A percentile compares a stretch with the other conserved stretches of the same genome.
phyloP scores from a whole-genome alignment of 2,888 invertebrate species.

The Agrochola lychnidis region DNA sequence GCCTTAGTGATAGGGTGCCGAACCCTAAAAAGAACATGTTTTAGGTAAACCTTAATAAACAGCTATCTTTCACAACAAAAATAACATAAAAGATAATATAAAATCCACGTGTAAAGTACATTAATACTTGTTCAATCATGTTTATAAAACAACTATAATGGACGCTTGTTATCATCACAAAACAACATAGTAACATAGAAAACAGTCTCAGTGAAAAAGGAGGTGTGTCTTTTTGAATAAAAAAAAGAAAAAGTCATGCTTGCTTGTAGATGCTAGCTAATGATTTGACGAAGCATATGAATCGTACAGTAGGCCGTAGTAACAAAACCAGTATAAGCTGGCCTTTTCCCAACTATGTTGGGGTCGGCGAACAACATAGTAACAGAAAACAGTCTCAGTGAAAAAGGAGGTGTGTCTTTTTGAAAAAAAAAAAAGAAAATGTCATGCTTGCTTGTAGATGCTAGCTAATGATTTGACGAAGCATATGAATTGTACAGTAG shows the following conservation, averaged over 20 bases:
- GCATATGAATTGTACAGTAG: too few relatives aligned
- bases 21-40: background rate
- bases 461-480: too few relatives aligned
- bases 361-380: background rate
- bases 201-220: background rate
- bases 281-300: too few relatives aligned
- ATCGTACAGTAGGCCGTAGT: too few relatives aligned
- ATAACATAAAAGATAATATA: background rate
- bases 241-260: background rate
- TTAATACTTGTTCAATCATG: background rate
- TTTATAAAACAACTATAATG: conserved; percentile 10
- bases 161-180: background rate
- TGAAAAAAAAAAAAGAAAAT: background rate
- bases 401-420: conserved; percentile 8
- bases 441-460: too few relatives aligned
- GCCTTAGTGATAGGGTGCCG: too few relatives aligned
- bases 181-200: background rate
- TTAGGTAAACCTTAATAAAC: background rate
- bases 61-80: background rate
- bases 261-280: too few relatives aligned
- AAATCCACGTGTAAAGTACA: background rate
- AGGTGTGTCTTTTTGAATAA: conserved; percentile 7
- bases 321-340: too few relatives aligned
- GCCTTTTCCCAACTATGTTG: too few relatives aligned
- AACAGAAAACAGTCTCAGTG: background rate